Conservation (phyloP, 2,113 vertebrate species). For the Campylomormyrus tamandua region DNA sequence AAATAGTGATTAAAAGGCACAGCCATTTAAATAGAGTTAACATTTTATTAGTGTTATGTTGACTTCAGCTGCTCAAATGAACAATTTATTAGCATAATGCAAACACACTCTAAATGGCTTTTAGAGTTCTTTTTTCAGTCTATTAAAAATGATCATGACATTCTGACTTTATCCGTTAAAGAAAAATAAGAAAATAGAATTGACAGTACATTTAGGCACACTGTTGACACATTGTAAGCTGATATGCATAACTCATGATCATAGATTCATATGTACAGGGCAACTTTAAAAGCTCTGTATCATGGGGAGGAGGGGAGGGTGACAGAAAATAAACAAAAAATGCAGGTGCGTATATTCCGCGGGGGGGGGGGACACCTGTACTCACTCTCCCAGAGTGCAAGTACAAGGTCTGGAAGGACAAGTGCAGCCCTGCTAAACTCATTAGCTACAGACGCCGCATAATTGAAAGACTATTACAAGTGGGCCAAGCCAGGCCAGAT, state of each 20-base stretch:
- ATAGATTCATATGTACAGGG: slow-evolving; percentile 70
- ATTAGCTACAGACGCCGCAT: neutral
- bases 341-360: neutral
- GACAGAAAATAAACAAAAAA: slow-evolving; percentile 20
- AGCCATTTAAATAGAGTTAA: slow-evolving; percentile 70
- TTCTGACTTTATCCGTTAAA: slow-evolving; percentile 69
- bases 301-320: neutral
- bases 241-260: slow-evolving; percentile 82
- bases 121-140: slow-evolving; percentile 69
- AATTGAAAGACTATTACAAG: neutral
- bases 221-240: slow-evolving; percentile 91
- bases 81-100: slow-evolving; percentile 79
- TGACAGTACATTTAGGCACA: slow-evolving; percentile 92
- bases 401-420: neutral
- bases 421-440: neutral
- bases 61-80: slow-evolving; percentile 74
- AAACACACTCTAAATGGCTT: slow-evolving; percentile 66
- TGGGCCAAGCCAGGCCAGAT: neutral
- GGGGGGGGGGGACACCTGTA: neutral
- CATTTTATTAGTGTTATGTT: slow-evolving; percentile 97
- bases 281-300: slow-evolving; percentile 43
- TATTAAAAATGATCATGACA: slow-evolving; percentile 74
- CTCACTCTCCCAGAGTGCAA: neutral
- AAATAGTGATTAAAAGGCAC: slow-evolving; percentile 9
- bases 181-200: slow-evolving; percentile 75